These are phyloP conservation scores for Eupithecia vulgata DNA, from an alignment of 2,888 invertebrate genomes.

Conservation along the genomic window DNA sequence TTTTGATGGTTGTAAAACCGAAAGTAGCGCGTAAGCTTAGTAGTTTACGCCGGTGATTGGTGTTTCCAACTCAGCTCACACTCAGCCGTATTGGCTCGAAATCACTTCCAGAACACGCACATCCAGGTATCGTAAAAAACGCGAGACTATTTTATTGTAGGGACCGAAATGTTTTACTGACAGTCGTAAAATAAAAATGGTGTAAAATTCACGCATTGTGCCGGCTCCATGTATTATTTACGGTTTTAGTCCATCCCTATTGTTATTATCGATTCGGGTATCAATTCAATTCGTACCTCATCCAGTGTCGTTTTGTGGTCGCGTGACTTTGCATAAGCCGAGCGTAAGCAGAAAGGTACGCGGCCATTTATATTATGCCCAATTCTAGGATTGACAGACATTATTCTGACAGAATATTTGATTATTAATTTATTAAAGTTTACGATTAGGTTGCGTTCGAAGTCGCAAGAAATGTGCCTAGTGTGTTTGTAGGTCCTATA, in stretches of 20 bases:
- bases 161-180: conserved; percentile 76
- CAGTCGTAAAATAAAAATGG: conserved; percentile 76
- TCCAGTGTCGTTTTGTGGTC: conserved; percentile 34
- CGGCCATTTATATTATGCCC: conserved; percentile 26
- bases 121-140: conserved; percentile 74
- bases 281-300: conserved; percentile 32
- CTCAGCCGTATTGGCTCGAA: conserved; percentile 54
- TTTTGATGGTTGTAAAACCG: conserved; percentile 37
- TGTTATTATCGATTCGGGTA: conserved; percentile 58
- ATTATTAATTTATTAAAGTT: conserved; percentile 43
- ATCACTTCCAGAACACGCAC: conserved; percentile 69
- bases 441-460: conserved; percentile 44
- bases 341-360: conserved; percentile 17
- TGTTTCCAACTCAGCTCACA: conserved; percentile 49
- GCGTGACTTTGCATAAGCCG: conserved; percentile 31
- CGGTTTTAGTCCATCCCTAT: conserved; percentile 52
- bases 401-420: conserved; percentile 35
- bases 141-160: conserved; percentile 73
- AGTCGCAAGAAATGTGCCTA: conserved; percentile 29
- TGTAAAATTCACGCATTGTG: conserved; percentile 78
- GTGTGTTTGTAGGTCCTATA: conserved; percentile 35
- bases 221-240: conserved; percentile 66
- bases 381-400: conserved; percentile 22
- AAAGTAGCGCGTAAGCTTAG: conserved; percentile 40
- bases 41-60: conserved; percentile 44